Base-by-base conservation (phyloP, 1,140 invertebrate genomes). In the Trachymyrmex cornetzi region DNA sequence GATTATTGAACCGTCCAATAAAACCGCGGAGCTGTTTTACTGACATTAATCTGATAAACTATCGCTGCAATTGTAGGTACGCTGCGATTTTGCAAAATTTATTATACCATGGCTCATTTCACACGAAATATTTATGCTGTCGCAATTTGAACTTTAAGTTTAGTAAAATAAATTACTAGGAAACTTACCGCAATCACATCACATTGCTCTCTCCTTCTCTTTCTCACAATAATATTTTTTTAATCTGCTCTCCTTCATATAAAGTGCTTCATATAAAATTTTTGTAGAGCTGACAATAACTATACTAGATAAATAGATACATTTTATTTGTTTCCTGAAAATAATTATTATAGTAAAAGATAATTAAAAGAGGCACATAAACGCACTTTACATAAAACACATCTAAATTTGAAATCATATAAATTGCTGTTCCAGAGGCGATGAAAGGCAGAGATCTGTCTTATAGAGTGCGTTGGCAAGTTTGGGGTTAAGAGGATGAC, bases 1-100 rank as follows among this genome's bases (percentile, higher is more conserved):
- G 44, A 75, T 84, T 82, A 84, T 84, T 74, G 80, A 44, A 84
- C 44, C 80, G 80, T 34, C 69, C 38, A 50, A 74, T 48, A 71
- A 48, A 74, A 61, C 27, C 55, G 27, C 14, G 11, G 2, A 12
- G 14, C 30, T 55, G 30, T 53, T 55, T 67, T 38, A 67, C 22
- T 69, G 14, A 71, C 30, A 48, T 69, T 55, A 71, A 55, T 57
- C 30, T 69, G 64, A 57, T 55, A 80, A 79, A 67, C 63, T 50
- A 44, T 67, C 19, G n/a, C 24, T 16, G n/a, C 30, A 24, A 80
- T 19, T 48, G 74, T 61, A 61, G 38, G 38, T 50, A 9, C 24
- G 30, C 57, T 19, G 16, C 16, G 22, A 77, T 48, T 61, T 19
- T 44, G 38, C 75, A 61, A 48, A 22, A 77, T 44, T 69, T 55